Percentiles rank a stretch among this genome's conserved stretches.
Conservation (phyloP, 2,113 vertebrate genomes). For the Desmodus rotundus region DNA sequence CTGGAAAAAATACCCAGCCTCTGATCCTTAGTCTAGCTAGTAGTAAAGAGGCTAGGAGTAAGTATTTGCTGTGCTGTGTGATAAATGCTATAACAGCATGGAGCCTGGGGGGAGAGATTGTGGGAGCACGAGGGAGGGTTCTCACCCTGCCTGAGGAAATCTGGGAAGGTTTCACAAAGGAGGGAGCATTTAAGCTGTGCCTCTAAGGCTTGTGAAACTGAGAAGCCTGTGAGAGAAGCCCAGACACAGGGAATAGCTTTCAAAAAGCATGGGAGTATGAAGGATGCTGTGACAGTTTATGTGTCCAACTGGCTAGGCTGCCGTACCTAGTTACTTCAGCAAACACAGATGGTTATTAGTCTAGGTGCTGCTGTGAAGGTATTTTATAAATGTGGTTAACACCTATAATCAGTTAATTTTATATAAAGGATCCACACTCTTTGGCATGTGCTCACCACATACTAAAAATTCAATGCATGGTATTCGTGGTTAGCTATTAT, state of each 20-base stretch:
- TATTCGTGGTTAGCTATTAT: background rate
- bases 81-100: background rate
- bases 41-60: background rate
- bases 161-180: background rate
- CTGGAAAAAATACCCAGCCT: background rate
- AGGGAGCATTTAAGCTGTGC: no score
- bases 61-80: background rate
- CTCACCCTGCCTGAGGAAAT: background rate
- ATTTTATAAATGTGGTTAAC: no score
- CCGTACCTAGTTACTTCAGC: background rate
- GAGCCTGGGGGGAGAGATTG: background rate
- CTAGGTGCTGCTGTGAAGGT: background rate
- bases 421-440: background rate
- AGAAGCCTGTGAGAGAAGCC: background rate
- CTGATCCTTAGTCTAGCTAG: background rate
- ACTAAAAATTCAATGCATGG: background rate
- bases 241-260: background rate
- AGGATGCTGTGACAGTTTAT: background rate
- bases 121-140: background rate
- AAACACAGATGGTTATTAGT: background rate
- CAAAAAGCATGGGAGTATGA: rapidly evolving
- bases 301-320: no score
- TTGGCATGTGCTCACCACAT: background rate
- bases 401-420: background rate
- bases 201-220: background rate